Evolutionary conservation across 1,140 invertebrate species (phyloP).

Genomic region (Cydia strobilella): DNA sequence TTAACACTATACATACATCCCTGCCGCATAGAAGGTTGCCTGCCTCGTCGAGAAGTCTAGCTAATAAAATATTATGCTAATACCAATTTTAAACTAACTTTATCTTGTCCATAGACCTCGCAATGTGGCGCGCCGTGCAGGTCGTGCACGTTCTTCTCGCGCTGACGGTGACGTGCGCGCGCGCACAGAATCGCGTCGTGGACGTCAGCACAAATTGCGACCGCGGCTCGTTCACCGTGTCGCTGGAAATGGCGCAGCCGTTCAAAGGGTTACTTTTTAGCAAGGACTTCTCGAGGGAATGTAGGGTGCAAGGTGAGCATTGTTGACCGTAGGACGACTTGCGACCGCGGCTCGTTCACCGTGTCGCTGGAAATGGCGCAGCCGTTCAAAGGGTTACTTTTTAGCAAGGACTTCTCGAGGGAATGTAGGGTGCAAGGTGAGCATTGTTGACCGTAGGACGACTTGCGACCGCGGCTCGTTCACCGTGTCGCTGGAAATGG

Average conservation of each 20-base stretch:
- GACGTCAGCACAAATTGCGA: conserved; percentile 80
- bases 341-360: conserved; percentile 80
- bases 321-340: conserved; percentile 75
- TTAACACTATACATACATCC: no score
- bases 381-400: conserved; percentile 85
- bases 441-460: conserved; percentile 66
- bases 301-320: conserved; percentile 80
- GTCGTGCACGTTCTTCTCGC: conserved; percentile 48
- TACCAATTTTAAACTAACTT: not conserved
- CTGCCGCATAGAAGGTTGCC: no score
- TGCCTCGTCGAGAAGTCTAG: no score
- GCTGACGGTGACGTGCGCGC: conserved; percentile 34
- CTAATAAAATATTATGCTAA: no score
- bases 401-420: conserved; percentile 85
- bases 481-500: conserved; percentile 80
- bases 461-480: conserved; percentile 81
- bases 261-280: conserved; percentile 86
- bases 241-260: conserved; percentile 80
- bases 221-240: conserved; percentile 79
- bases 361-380: conserved; percentile 81
- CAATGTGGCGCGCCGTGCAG: conserved; percentile 64
- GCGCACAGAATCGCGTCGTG: conserved; percentile 60
- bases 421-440: conserved; percentile 83
- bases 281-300: conserved; percentile 86
- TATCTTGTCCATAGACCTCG: conserved; percentile 37